A percentile compares a stretch with the other conserved stretches of the same genome.
Evolutionary conservation across 2,797 vertebrate genomes (phyloP).

Genomic region (Falco concolor): DNA sequence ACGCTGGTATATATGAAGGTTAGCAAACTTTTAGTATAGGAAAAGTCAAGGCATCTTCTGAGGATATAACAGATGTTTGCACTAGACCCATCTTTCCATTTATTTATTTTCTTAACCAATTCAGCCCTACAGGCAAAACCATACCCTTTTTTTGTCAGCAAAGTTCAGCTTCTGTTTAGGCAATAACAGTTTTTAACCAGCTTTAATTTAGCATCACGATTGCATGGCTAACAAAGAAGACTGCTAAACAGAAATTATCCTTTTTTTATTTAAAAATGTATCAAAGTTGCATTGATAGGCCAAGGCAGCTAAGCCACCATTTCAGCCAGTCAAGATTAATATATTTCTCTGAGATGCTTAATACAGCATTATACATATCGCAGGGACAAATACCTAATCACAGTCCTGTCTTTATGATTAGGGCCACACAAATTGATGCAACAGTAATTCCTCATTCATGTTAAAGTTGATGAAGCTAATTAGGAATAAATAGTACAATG

Average conservation of each 20-base stretch:
- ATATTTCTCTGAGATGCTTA: background rate
- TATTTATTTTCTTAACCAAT: background rate
- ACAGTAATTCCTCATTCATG: background rate
- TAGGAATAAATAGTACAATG: background rate
- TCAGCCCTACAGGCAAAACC: background rate
- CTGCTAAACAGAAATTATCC: background rate
- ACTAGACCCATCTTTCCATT: background rate
- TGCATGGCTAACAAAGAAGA: background rate
- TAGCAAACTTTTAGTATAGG: conserved; percentile 7
- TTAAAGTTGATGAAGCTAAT: background rate
- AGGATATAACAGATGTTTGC: conserved; percentile 2
- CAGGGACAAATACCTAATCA: background rate
- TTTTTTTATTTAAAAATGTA: background rate
- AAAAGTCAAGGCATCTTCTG: background rate
- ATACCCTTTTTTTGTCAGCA: background rate
- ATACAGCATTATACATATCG: background rate
- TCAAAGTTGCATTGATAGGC: background rate
- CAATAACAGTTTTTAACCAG: background rate
- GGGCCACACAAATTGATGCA: background rate
- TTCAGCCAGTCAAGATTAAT: background rate
- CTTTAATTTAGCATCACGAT: background rate
- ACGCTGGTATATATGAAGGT: conserved; percentile 37
- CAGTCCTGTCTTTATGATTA: background rate
- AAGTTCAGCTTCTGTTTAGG: background rate
- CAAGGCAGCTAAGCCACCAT: background rate